Evolutionary conservation across 2,797 vertebrate species (phyloP), one percentile per base, ranked within the genome.

Genomic region (Tympanoctomys barrerae): DNA sequence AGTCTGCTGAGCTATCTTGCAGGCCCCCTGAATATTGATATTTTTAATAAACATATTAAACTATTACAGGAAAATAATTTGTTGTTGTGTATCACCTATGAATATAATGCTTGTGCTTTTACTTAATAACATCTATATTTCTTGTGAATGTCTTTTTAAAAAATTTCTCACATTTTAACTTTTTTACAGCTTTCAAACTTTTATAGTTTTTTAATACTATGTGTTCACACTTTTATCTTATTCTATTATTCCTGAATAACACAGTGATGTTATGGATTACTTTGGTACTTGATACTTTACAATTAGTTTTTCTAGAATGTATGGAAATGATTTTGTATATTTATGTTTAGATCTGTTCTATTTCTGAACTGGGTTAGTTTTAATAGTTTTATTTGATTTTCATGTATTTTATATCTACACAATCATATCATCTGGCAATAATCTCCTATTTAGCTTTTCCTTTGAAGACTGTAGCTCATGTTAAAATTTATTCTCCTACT

Each of bases 311-410:
- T 84, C 26, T 31, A 14, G 26, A 31, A 16, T 49, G 31, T 31
- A 14, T 2, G 10, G 42, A 77, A 49, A 46, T 94, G 83, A 89
- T 93, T 95, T 92, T 90, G 12, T 33, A 21, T 83, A 84, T 88
- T 94, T 96, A 59, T 54, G 28, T 85, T 86, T 73, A 26, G 54
- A 39, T 83, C 49, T 89, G n/a, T 92, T 96, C 62, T 91, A 36
- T 49, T 97, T 97, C 52, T 81, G 70, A 94, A 71, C 21, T 86
- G 3, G 2, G 54, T 80, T 94, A 83, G 22, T 91, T 95, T 49
- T 93, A 89, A 89, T 91, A 75, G 66, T 88, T 89, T 59, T 80
- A 93, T 91, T 95, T 78, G n/a, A 89, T 93, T 97, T 24, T 86
- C 10, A 24, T 90, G 18, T 8, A 91, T 95, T 94, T 97, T 87